Percentiles rank a stretch among this genome's conserved stretches.
Conservation (phyloP, 2,113 vertebrate genomes). For the Rhineura floridana region DNA sequence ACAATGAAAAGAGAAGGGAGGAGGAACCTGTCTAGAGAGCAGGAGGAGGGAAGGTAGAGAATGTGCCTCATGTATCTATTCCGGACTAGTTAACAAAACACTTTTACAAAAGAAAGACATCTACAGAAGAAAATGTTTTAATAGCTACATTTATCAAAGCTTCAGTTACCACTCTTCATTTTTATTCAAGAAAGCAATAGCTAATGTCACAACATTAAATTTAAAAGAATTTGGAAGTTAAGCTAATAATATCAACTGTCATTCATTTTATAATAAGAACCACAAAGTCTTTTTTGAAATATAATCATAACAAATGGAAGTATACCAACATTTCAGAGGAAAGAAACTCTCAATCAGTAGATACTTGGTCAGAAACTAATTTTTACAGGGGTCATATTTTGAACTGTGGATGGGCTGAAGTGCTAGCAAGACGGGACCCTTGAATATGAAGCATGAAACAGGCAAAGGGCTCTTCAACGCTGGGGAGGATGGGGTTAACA, state of each 20-base stretch:
- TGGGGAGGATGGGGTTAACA: not conserved
- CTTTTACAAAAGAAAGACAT: not conserved
- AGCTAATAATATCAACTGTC: not conserved
- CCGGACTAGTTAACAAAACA: not conserved
- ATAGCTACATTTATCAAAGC: not conserved
- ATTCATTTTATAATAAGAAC: not conserved
- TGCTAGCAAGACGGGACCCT: not conserved
- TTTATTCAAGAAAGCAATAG: not conserved
- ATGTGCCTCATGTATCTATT: too few species aligned
- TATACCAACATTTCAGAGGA: not conserved
- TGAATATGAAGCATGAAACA: not conserved
- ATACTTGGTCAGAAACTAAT: not conserved
- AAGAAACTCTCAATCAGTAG: not conserved
- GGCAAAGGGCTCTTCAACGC: not conserved
- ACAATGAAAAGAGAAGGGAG: not conserved
- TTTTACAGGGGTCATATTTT: not conserved
- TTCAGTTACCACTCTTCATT: not conserved
- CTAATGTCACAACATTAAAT: not conserved
- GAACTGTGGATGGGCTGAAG: not conserved
- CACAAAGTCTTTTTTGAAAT: not conserved
- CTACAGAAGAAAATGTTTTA: not conserved
- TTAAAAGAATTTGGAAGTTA: not conserved
- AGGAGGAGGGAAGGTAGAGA: not conserved
- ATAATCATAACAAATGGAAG: not conserved
- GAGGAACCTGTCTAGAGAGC: too few species aligned